Evolutionary conservation across 2,797 vertebrate genomes (phyloP).

Genomic region (Coilia nasus): DNA sequence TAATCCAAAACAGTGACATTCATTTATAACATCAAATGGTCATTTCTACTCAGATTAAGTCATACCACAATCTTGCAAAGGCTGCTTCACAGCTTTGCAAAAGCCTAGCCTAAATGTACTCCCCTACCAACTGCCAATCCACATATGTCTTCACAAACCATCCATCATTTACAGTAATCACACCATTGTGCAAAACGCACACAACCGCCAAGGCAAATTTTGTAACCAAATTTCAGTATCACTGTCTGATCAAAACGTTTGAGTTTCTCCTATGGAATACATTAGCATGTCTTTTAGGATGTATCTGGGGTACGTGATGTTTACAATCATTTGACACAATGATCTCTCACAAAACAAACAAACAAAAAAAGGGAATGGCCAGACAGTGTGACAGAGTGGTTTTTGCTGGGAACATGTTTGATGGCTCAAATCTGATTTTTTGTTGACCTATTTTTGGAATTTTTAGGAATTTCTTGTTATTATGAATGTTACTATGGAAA

Average conservation of each 20-base stretch:
- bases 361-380: background rate
- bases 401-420: background rate
- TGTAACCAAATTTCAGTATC: background rate
- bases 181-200: background rate
- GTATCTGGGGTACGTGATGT: background rate
- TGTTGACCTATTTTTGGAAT: background rate
- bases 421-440: background rate
- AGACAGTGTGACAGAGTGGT: conserved; percentile 6
- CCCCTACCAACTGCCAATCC: background rate
- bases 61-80: too few relatives aligned
- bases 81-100: too few relatives aligned
- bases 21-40: too few relatives aligned
- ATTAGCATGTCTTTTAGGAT: background rate
- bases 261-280: background rate
- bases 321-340: background rate
- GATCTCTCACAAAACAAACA: background rate
- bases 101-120: background rate
- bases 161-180: background rate
- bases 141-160: background rate
- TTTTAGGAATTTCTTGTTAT: too few relatives aligned
- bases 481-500: background rate
- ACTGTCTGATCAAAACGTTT: background rate
- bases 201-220: background rate
- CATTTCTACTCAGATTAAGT: too few relatives aligned
- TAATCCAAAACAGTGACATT: too few relatives aligned